Percentiles rank a stretch among this genome's conserved stretches.
Conservation (phyloP, 2,888 invertebrate genomes). For the Netelia fuscicornis region DNA sequence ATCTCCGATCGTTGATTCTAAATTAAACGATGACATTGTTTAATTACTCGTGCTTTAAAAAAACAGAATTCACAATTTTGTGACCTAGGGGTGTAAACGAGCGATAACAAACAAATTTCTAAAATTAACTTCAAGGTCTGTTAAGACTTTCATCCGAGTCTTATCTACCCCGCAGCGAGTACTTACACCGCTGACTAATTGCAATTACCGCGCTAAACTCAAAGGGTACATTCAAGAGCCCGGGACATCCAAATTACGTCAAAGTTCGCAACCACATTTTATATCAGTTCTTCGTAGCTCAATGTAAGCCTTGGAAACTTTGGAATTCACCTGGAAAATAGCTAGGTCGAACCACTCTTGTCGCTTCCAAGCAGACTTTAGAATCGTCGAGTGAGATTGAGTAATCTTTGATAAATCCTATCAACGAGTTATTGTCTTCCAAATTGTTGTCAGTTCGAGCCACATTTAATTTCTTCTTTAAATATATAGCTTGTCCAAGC, state of each 20-base stretch:
- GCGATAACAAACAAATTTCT: too few species aligned
- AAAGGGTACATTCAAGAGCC: background rate
- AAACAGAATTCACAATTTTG: too few species aligned
- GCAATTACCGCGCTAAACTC: background rate
- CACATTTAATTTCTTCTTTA: constrained; percentile 12
- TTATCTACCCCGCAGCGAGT: background rate
- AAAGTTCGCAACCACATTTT: constrained; percentile 14
- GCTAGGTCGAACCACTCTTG: constrained; percentile 28
- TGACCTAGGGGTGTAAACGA: too few species aligned
- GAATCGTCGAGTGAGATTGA: constrained; percentile 18
- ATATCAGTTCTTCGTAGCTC: constrained; percentile 6
- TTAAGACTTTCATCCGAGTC: background rate
- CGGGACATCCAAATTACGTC: constrained; percentile 1
- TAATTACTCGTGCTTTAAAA: background rate
- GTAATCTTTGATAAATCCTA: constrained; percentile 1
- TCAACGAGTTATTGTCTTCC: background rate
- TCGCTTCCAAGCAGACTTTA: background rate
- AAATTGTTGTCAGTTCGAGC: constrained; percentile 1
- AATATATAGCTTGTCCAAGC: background rate
- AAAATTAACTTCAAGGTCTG: too few species aligned
- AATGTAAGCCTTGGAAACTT: constrained; percentile 7
- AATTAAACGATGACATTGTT: background rate
- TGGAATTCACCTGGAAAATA: constrained; percentile 20
- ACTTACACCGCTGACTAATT: background rate
- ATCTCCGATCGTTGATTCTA: background rate